These are phyloP conservation scores for Spodoptera frugiperda DNA, from an alignment of 1,140 invertebrate genomes.

Conservation along the genomic window DNA sequence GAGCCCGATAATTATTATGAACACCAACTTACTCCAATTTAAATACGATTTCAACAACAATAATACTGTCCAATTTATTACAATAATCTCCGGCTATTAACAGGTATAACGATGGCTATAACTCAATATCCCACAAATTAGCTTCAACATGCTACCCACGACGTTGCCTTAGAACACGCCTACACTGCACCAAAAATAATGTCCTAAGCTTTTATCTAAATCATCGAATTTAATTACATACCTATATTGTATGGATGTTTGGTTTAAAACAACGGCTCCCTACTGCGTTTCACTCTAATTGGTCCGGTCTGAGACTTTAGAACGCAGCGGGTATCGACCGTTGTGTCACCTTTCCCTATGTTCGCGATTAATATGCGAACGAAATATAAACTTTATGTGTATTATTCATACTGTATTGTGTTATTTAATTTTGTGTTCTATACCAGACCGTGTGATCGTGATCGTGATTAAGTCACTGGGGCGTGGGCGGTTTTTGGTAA, in stretches of 20 bases:
- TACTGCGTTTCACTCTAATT: conserved; percentile 61
- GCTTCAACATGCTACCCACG: conserved; percentile 16
- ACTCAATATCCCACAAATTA: conserved; percentile 25
- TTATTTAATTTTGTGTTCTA: conserved; percentile 7
- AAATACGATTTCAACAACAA: conserved; percentile 13
- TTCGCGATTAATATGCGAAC: conserved; percentile 58
- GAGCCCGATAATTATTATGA: not conserved
- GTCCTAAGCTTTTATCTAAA: conserved; percentile 3
- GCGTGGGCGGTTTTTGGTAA: not conserved
- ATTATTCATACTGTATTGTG: conserved; percentile 36
- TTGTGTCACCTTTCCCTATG: conserved; percentile 58
- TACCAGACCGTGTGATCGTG: not conserved
- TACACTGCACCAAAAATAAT: conserved; percentile 19
- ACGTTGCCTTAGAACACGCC: conserved; percentile 4
- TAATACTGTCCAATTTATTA: not conserved
- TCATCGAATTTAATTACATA: conserved; percentile 50
- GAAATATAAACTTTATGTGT: not conserved
- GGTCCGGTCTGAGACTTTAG: conserved; percentile 54
- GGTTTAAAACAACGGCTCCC: conserved; percentile 50
- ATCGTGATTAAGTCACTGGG: no score
- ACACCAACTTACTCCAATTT: conserved; percentile 13
- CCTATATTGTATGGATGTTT: conserved; percentile 33
- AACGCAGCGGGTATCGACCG: conserved; percentile 54
- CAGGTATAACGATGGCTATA: conserved; percentile 20
- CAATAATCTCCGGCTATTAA: conserved; percentile 18